Evolutionary conservation across 2,888 invertebrate species (phyloP).

Genomic region (Frankliniella intonsa): DNA sequence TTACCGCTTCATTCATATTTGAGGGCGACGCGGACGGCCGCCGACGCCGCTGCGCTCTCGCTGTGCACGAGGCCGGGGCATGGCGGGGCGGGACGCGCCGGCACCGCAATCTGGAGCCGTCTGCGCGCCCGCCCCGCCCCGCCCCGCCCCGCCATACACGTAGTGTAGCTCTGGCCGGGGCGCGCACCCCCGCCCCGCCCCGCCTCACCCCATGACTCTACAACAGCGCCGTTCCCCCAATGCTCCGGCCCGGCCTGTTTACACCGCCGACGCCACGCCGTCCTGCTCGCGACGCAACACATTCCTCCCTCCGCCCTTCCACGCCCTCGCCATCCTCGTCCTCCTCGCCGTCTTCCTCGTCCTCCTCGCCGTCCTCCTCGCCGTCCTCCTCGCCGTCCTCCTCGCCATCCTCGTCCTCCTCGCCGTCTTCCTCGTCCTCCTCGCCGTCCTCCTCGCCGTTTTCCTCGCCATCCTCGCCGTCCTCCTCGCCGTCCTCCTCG

Average conservation of each 20-base stretch:
- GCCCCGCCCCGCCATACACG: too few species aligned
- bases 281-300: too few species aligned
- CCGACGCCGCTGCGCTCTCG: too few species aligned
- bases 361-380: background rate
- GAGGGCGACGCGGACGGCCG: background rate
- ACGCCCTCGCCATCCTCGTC: background rate
- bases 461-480: background rate
- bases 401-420: background rate
- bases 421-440: background rate
- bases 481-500: too few species aligned
- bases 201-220: too few species aligned
- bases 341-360: background rate
- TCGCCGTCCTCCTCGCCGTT: background rate
- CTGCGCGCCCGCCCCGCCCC: too few species aligned
- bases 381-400: background rate
- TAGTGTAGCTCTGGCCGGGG: too few species aligned
- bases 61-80: background rate
- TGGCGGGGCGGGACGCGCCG: background rate
- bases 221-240: too few species aligned
- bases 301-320: background rate
- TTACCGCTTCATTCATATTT: constrained; percentile 25
- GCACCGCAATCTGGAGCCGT: too few species aligned
- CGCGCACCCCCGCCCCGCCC: too few species aligned
- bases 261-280: too few species aligned
- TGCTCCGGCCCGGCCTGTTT: too few species aligned